Conservation (phyloP, 2,888 invertebrate genomes). For the Acanthosepion esculentum region DNA sequence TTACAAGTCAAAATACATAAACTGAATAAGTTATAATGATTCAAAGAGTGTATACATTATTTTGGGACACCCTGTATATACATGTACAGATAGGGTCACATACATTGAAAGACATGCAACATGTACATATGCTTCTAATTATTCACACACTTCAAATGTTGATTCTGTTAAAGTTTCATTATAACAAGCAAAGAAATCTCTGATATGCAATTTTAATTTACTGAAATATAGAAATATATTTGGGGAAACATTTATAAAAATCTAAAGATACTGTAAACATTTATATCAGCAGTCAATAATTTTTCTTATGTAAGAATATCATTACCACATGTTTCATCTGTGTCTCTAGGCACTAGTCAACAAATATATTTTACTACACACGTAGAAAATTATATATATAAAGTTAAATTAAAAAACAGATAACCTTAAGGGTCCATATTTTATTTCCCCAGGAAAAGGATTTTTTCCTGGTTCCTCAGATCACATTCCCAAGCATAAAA, state of each 20-base stretch:
- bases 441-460: no score
- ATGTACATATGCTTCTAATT: neutral
- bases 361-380: neutral
- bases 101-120: neutral
- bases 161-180: no score
- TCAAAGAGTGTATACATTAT: no score
- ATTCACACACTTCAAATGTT: neutral
- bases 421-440: no score
- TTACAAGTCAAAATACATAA: no score
- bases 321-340: neutral
- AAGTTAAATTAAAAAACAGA: no score
- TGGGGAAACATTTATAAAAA: slow-evolving; percentile 24
- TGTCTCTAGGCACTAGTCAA: neutral
- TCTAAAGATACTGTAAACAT: neutral
- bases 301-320: no score
- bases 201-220: no score
- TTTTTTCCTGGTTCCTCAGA: no score
- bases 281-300: neutral
- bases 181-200: no score
- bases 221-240: slow-evolving; percentile 34
- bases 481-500: no score
- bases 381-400: neutral
- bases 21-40: no score
- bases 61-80: neutral
- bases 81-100: neutral